Evolutionary conservation across 2,888 invertebrate genomes (phyloP).

Genomic region (Dyspetes luteomarginatus): DNA sequence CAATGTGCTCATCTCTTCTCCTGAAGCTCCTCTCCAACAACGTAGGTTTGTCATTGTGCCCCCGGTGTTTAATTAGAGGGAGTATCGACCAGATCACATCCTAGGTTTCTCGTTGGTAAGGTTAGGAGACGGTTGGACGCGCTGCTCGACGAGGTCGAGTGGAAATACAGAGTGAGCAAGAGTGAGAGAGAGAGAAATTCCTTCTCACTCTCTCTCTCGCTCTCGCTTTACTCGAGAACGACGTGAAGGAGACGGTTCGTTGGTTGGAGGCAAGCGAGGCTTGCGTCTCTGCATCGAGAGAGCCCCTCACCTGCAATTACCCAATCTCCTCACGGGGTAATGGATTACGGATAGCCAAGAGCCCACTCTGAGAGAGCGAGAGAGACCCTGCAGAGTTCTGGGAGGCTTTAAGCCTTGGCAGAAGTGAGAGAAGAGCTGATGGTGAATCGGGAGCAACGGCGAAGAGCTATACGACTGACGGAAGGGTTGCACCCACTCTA

Average conservation of each 20-base stretch:
- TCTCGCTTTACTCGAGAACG: no score
- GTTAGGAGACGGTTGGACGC: conserved; percentile 61
- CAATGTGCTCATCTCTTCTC: conserved; percentile 41
- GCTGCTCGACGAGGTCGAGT: conserved; percentile 57
- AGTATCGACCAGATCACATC: conserved; percentile 74
- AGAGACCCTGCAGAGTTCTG: conserved; percentile 28
- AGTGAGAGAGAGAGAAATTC: conserved; percentile 38
- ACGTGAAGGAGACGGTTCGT: conserved; percentile 62
- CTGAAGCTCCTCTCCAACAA: conserved; percentile 69
- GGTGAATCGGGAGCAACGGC: conserved; percentile 48
- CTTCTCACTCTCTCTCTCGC: no score
- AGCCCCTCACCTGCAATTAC: conserved; percentile 80
- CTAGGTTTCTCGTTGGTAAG: conserved; percentile 48
- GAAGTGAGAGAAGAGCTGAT: conserved; percentile 34
- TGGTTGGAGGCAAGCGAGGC: conserved; percentile 52
- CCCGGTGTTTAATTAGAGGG: conserved; percentile 81
- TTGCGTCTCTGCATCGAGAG: conserved; percentile 75
- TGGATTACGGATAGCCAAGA: conserved; percentile 78
- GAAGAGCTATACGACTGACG: conserved; percentile 51
- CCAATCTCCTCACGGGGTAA: conserved; percentile 80
- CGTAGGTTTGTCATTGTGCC: conserved; percentile 80
- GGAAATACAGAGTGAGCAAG: conserved; percentile 42
- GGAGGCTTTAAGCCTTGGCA: conserved; percentile 34
- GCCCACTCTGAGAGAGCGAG: conserved; percentile 13
- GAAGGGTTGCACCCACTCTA: conserved; percentile 37